Conservation (phyloP, 2,888 invertebrate species). For the Tromatobia lineatoria region DNA sequence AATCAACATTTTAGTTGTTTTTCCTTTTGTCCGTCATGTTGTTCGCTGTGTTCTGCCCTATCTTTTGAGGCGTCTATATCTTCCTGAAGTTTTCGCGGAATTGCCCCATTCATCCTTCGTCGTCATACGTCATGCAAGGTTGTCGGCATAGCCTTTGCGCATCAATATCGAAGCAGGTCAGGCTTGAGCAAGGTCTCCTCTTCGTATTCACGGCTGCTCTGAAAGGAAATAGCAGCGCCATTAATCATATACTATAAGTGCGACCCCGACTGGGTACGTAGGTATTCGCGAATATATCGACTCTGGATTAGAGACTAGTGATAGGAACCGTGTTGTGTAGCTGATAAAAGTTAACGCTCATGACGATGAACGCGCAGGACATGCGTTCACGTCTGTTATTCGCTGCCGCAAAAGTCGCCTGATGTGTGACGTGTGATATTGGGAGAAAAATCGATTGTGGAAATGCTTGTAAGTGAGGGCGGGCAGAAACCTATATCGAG, state of each 20-base stretch:
- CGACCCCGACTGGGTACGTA: neutral
- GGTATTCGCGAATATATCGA: constrained; percentile 16
- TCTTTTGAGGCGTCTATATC: neutral
- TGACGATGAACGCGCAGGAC: constrained; percentile 11
- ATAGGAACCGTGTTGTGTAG: neutral
- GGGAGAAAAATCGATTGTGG: constrained; percentile 35
- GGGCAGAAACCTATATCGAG: constrained; percentile 32
- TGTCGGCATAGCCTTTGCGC: neutral
- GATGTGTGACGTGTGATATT: neutral
- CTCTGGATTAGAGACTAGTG: neutral
- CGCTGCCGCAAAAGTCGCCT: neutral
- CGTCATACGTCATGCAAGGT: neutral
- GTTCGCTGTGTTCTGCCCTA: too few species aligned
- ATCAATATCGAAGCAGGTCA: neutral
- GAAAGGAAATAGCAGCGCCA: constrained; percentile 10
- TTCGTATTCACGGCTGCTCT: neutral
- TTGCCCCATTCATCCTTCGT: neutral
- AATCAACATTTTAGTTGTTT: too few species aligned
- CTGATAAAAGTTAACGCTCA: neutral
- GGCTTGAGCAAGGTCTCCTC: neutral
- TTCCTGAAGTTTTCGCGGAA: neutral
- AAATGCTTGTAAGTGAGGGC: neutral
- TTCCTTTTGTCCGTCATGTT: too few species aligned
- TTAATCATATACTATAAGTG: constrained; percentile 17
- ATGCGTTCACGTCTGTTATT: neutral